Conservation (phyloP, 2,113 vertebrate genomes). For the Steatornis caripensis region DNA sequence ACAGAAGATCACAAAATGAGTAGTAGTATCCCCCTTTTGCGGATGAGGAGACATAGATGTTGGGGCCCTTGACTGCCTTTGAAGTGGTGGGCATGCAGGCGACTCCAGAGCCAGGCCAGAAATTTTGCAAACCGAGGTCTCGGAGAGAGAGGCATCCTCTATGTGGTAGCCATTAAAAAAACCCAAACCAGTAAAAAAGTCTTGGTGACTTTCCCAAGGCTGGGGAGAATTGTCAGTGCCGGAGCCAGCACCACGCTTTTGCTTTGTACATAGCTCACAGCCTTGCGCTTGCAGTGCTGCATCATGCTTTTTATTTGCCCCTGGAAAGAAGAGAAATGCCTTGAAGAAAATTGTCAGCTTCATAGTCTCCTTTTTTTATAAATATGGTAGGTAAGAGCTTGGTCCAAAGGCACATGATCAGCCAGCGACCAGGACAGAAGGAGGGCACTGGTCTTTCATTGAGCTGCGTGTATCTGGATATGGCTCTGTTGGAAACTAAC, state of each 20-base stretch:
- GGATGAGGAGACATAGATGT: background rate
- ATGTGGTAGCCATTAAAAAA: background rate
- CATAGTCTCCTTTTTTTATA: background rate
- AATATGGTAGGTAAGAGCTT: background rate
- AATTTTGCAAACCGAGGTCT: background rate
- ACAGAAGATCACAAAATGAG: background rate
- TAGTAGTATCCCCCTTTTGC: background rate
- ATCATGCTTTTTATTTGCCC: background rate
- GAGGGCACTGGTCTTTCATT: background rate
- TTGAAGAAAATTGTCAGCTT: background rate
- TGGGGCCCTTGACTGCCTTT: background rate
- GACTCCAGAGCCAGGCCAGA: background rate
- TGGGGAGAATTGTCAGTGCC: background rate
- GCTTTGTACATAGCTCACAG: background rate
- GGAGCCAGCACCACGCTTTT: background rate
- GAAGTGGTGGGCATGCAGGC: background rate
- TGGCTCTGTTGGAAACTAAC: background rate
- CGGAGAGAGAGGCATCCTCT: background rate
- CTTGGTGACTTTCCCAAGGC: background rate
- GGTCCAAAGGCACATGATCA: background rate
- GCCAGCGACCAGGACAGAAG: background rate
- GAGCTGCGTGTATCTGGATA: background rate
- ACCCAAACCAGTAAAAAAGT: background rate
- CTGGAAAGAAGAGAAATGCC: background rate
- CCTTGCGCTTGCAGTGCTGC: background rate